Percentiles rank a stretch among this genome's conserved stretches.
Conservation (phyloP, 2,113 vertebrate genomes). For the Mugil cephalus region DNA sequence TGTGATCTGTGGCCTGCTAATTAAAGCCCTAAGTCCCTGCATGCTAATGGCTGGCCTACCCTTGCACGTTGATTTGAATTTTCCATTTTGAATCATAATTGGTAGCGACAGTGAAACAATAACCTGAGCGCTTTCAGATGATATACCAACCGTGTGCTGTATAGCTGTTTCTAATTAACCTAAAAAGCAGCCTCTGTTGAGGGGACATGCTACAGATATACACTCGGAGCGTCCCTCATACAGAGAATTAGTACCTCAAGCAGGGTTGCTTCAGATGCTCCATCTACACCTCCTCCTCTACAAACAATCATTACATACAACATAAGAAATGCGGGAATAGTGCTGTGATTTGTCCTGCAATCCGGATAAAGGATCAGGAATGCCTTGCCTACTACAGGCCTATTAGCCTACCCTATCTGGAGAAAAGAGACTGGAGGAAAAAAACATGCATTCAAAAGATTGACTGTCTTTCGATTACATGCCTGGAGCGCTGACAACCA, state of each 20-base stretch:
- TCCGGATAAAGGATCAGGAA: neutral
- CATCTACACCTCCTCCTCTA: neutral
- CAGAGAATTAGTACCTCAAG: conserved; percentile 9
- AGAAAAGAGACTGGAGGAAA: conserved; percentile 28
- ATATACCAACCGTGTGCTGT: neutral
- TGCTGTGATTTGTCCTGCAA: neutral
- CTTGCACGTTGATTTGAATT: neutral
- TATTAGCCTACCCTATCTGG: conserved; percentile 29
- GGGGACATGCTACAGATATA: conserved; percentile 5
- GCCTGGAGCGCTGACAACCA: neutral
- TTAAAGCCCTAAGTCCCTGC: neutral
- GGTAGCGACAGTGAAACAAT: neutral
- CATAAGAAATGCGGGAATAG: neutral
- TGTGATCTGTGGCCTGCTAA: neutral
- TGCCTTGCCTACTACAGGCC: conserved; percentile 49
- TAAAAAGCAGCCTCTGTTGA: neutral
- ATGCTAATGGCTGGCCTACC: neutral
- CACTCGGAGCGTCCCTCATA: conserved; percentile 11
- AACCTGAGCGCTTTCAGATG: neutral
- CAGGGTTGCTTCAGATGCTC: neutral
- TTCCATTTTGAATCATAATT: neutral
- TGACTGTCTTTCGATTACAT: neutral
- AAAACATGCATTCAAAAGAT: conserved; percentile 5
- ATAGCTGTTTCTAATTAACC: neutral
- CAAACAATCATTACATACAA: neutral